A percentile compares a stretch with the other conserved stretches of the same genome.
Evolutionary conservation across 1,140 invertebrate genomes (phyloP).

Genomic region (Hyphantria cunea): DNA sequence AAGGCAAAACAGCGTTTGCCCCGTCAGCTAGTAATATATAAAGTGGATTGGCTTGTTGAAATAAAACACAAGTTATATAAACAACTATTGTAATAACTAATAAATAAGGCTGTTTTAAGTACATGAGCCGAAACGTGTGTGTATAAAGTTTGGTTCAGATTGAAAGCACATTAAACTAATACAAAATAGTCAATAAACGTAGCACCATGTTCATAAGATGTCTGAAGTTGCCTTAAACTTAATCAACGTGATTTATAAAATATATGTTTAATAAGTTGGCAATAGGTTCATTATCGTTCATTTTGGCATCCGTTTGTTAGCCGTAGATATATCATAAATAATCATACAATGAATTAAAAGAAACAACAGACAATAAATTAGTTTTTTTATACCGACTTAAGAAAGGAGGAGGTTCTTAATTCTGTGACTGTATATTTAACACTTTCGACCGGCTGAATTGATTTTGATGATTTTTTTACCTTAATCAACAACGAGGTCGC

Average conservation of each 20-base stretch:
- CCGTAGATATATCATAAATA: no score
- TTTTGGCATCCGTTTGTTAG: conserved; percentile 21
- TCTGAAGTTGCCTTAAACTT: conserved; percentile 41
- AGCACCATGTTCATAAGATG: conserved; percentile 46
- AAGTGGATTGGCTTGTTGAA: no score
- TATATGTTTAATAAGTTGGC: conserved; percentile 38
- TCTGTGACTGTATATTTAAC: no score
- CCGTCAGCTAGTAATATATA: no score
- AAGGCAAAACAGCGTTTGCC: no score
- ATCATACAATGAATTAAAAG: no score
- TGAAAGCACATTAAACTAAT: conserved; percentile 30
- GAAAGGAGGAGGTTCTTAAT: no score
- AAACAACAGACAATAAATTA: no score
- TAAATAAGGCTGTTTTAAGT: conserved; percentile 46
- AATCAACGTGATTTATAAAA: conserved; percentile 45
- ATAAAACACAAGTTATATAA: conserved; percentile 39
- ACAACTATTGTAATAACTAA: conserved; percentile 43
- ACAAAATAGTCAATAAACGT: conserved; percentile 25
- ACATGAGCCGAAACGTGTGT: conserved; percentile 38
- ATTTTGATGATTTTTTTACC: no score
- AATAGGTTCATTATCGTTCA: conserved; percentile 13
- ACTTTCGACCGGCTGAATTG: no score
- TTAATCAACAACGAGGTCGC: no score
- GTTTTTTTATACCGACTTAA: no score
- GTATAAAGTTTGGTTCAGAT: neutral